Conservation (phyloP, 2,113 vertebrate species). For the Gallinago jamesoni region DNA sequence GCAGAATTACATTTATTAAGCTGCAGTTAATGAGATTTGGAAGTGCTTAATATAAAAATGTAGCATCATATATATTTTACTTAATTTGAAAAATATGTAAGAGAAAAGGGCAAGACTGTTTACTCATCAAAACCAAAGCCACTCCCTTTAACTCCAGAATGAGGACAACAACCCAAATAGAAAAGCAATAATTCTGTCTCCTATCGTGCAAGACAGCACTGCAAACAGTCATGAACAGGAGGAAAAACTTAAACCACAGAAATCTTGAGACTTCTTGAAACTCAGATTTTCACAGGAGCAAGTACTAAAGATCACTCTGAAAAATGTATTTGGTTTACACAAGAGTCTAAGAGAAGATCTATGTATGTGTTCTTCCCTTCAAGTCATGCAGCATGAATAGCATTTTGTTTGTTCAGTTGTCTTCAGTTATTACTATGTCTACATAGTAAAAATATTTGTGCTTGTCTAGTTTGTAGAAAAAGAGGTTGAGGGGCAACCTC, state of each 20-base stretch:
- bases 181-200: not conserved
- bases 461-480: not conserved
- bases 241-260: not conserved
- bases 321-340: not conserved
- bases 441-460: not conserved
- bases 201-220: not conserved
- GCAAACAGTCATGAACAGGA: not conserved
- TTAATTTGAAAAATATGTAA: slow-evolving; percentile 1
- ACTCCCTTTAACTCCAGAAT: not conserved
- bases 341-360: not conserved
- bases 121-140: not conserved
- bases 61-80: not conserved
- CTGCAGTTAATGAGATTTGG: slow-evolving; percentile 15
- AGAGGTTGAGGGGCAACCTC: not conserved
- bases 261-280: not conserved
- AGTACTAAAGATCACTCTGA: not conserved
- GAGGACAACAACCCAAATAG: not conserved
- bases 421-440: not conserved
- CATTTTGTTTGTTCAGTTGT: not conserved
- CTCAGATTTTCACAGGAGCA: not conserved
- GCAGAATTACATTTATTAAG: not conserved
- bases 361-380: not conserved
- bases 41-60: not conserved
- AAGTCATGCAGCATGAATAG: not conserved
- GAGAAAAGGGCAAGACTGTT: not conserved